Evolutionary conservation across 2,113 vertebrate genomes (phyloP).

Genomic region (Microcebus jonahi): DNA sequence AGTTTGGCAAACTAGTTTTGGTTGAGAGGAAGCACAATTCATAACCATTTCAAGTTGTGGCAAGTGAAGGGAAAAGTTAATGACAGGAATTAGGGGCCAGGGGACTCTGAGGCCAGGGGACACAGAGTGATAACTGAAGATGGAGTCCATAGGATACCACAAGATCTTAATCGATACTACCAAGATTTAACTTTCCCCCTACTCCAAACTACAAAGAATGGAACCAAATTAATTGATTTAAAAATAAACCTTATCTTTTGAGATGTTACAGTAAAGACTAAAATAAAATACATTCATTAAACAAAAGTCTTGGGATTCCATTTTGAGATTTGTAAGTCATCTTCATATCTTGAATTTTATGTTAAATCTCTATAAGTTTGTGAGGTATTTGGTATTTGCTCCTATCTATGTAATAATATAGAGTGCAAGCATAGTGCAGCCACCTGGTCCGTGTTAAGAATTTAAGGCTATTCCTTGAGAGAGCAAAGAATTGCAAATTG

Average conservation of each 20-base stretch:
- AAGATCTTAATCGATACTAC: background rate
- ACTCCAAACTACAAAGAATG: background rate
- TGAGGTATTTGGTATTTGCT: background rate
- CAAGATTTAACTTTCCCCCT: background rate
- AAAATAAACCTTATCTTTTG: background rate
- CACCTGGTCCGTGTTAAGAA: background rate
- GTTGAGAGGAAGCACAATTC: background rate
- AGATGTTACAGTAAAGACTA: background rate
- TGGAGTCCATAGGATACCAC: background rate
- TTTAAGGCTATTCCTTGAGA: background rate
- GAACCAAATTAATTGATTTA: background rate
- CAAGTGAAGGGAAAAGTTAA: background rate
- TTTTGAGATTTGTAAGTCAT: background rate
- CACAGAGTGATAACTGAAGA: background rate
- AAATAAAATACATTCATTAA: slow-evolving; percentile 11
- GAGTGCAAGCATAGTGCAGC: background rate
- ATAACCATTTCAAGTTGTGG: background rate
- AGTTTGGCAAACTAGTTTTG: slow-evolving; percentile 1
- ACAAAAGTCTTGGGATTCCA: background rate
- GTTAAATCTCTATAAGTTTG: background rate
- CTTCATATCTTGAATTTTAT: background rate
- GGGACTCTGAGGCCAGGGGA: too few relatives aligned
- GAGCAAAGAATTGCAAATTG: background rate
- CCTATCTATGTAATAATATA: background rate
- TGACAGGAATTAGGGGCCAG: background rate